Conservation (phyloP, 2,888 invertebrate species). For the Agapostemon virescens region DNA sequence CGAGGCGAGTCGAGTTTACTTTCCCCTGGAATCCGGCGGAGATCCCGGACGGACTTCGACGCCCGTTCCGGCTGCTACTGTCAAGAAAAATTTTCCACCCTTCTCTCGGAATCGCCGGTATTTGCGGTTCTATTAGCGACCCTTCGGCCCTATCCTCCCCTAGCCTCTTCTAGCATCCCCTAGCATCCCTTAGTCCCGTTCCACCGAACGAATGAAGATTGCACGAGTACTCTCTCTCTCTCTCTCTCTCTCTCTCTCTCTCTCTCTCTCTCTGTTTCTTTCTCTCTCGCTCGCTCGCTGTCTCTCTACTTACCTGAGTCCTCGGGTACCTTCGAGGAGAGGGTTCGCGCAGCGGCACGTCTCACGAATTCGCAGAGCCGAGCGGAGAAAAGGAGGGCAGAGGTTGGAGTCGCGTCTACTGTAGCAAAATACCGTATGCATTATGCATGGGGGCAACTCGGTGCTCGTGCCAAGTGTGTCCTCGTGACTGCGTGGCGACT, state of each 20-base stretch:
- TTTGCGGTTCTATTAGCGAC: slow-evolving; percentile 69
- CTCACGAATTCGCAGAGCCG: slow-evolving; percentile 56
- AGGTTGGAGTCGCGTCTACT: slow-evolving; percentile 61
- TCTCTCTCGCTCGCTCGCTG: not conserved
- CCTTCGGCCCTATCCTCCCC: slow-evolving; percentile 22
- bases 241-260: not conserved
- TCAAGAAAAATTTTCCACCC: slow-evolving; percentile 27
- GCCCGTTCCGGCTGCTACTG: not conserved
- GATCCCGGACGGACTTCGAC: not conserved
- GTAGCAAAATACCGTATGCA: slow-evolving; percentile 78
- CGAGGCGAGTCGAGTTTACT: not conserved
- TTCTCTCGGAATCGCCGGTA: slow-evolving; percentile 58
- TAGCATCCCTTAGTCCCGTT: not conserved
- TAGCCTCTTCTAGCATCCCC: too few species aligned
- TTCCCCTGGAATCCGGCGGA: not conserved
- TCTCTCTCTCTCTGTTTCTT: not conserved
- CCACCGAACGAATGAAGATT: slow-evolving; percentile 41
- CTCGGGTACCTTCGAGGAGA: slow-evolving; percentile 9
- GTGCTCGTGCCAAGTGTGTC: slow-evolving; percentile 77
- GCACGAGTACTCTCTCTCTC: slow-evolving; percentile 13
- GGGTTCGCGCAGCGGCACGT: slow-evolving; percentile 42
- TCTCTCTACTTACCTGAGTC: not conserved
- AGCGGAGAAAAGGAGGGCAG: slow-evolving; percentile 30
- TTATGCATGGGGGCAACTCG: slow-evolving; percentile 74
- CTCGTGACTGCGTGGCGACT: slow-evolving; percentile 76